A percentile compares a stretch with the other conserved stretches of the same genome.
Conservation (phyloP, 2,888 invertebrate species). For the Pachydiplax longipennis region DNA sequence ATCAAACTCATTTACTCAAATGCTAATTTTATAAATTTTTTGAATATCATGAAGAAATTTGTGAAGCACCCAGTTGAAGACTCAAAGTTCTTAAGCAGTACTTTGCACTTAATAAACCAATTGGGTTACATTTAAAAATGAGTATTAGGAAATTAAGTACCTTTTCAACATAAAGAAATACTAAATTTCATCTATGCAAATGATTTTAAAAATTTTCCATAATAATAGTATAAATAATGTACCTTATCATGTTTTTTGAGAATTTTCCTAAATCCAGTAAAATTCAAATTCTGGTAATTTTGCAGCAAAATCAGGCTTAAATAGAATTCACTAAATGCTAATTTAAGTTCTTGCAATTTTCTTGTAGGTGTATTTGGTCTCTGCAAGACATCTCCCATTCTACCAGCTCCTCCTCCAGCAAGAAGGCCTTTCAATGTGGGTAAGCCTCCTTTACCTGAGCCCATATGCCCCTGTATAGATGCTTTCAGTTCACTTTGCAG, state of each 20-base stretch:
- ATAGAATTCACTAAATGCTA: conserved; percentile 99
- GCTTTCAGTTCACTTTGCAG: conserved; percentile 84
- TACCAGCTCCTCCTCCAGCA: conserved; percentile 54
- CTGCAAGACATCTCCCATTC: conserved; percentile 54
- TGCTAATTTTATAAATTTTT: no score
- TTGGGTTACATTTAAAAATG: no score
- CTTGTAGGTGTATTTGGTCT: conserved; percentile 71
- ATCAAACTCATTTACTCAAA: no score
- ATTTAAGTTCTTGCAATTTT: conserved; percentile 90
- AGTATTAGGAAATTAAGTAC: no score
- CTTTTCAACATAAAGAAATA: no score
- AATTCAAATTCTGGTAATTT: conserved; percentile 98
- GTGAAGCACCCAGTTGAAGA: no score
- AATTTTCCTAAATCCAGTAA: conserved; percentile 98
- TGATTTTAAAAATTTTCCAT: background rate
- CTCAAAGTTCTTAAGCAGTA: no score
- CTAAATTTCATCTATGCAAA: background rate
- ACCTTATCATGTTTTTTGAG: conserved; percentile 99
- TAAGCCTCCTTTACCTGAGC: conserved; percentile 56
- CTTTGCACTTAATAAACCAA: no score
- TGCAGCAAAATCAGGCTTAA: conserved; percentile 94
- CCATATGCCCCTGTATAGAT: conserved; percentile 57
- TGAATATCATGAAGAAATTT: no score
- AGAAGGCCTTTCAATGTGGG: background rate
- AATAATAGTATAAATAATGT: conserved; percentile 48